phyloP scores from a whole-genome alignment of 1,140 invertebrate genomes.

The Agrypnia vestita region DNA sequence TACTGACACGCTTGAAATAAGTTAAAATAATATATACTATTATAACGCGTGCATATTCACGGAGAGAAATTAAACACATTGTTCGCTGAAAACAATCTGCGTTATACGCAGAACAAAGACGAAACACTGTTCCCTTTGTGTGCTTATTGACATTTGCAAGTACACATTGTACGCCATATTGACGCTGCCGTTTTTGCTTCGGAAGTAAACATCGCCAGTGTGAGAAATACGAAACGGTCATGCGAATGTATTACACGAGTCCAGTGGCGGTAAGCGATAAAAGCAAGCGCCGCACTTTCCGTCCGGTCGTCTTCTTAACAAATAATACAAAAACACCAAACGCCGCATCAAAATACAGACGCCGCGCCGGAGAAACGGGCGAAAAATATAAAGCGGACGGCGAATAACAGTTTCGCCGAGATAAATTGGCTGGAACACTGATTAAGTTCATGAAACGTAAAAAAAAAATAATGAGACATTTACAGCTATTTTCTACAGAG shows the following conservation, averaged over 20 bases:
- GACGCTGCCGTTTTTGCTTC: neutral
- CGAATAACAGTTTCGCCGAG: neutral
- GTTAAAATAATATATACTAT: too few species aligned
- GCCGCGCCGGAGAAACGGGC: neutral
- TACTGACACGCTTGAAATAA: too few species aligned
- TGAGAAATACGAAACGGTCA: neutral
- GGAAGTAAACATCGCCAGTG: neutral
- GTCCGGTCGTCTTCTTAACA: too few species aligned
- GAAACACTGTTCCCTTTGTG: too few species aligned
- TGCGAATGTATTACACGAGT: neutral
- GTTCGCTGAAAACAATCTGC: too few species aligned
- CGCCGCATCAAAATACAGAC: neutral
- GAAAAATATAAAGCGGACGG: neutral
- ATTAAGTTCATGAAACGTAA: slow-evolving; percentile 8
- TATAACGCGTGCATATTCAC: too few species aligned
- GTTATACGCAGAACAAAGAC: too few species aligned
- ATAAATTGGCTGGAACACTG: neutral
- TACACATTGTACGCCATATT: too few species aligned
- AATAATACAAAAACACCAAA: neutral
- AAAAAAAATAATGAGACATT: neutral
- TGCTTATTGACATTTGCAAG: too few species aligned
- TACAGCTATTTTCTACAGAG: neutral
- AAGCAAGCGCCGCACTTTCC: too few species aligned
- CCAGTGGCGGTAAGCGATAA: neutral
- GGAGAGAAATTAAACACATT: too few species aligned